A percentile compares a stretch with the other conserved stretches of the same genome.
Evolutionary conservation across 2,888 invertebrate genomes (phyloP).

Genomic region (Luperina nickerlii): DNA sequence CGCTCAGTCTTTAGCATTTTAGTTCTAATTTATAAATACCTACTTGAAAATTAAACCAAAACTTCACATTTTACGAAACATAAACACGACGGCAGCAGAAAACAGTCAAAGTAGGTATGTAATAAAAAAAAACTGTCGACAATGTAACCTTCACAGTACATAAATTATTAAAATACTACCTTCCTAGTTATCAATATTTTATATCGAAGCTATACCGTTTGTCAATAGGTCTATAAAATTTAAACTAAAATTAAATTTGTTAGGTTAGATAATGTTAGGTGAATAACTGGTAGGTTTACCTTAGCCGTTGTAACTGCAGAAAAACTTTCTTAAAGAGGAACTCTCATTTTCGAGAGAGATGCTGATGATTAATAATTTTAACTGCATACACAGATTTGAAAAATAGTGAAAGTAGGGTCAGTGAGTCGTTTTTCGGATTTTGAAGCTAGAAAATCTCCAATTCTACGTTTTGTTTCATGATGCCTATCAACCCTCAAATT

Average conservation of each 20-base stretch:
- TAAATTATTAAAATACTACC: slow-evolving; percentile 17
- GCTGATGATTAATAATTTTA: background rate
- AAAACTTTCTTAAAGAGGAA: background rate
- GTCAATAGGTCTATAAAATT: background rate
- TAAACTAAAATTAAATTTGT: background rate
- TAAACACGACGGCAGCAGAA: slow-evolving; percentile 6
- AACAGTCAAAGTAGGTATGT: background rate
- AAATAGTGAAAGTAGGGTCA: background rate
- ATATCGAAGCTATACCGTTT: background rate
- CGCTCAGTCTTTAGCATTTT: slow-evolving; percentile 25
- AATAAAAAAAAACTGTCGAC: background rate
- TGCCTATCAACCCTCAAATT: background rate
- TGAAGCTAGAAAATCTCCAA: background rate
- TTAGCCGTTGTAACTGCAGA: background rate
- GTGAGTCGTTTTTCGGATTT: too few species aligned
- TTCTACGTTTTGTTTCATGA: background rate
- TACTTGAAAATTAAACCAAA: slow-evolving; percentile 10
- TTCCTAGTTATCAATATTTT: slow-evolving; percentile 3
- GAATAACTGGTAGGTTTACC: background rate
- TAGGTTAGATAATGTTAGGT: too few species aligned
- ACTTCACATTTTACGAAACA: background rate
- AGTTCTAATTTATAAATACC: background rate
- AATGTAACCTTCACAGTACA: slow-evolving; percentile 9
- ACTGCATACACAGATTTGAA: background rate
- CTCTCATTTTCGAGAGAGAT: background rate